Evolutionary conservation across 2,888 invertebrate species (phyloP).

Genomic region (Idaea straminata): DNA sequence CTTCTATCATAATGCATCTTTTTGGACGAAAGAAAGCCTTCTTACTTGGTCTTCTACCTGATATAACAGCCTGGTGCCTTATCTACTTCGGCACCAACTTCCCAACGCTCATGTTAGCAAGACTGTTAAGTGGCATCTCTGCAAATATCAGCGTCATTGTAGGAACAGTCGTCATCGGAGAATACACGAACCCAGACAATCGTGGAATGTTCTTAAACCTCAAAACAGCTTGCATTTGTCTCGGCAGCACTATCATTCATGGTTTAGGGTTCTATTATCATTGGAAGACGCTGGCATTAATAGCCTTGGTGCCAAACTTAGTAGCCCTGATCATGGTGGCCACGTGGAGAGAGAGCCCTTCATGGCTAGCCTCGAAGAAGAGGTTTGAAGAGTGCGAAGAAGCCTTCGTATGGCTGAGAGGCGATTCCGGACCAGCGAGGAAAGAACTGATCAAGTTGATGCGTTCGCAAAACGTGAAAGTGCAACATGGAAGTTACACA

Average conservation of each 20-base stretch:
- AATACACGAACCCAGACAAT: slow-evolving; percentile 51
- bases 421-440: slow-evolving; percentile 38
- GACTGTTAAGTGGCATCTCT: slow-evolving; percentile 44
- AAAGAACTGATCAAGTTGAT: slow-evolving; percentile 40
- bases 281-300: slow-evolving; percentile 48
- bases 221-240: slow-evolving; percentile 48
- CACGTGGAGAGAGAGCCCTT: slow-evolving; percentile 81
- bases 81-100: slow-evolving; percentile 42
- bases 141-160: slow-evolving; percentile 41
- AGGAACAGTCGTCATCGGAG: slow-evolving; percentile 56
- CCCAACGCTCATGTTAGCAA: slow-evolving; percentile 40
- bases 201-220: slow-evolving; percentile 56
- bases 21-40: slow-evolving; percentile 46
- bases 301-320: slow-evolving; percentile 38
- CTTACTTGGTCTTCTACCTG: slow-evolving; percentile 42
- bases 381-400: slow-evolving; percentile 64
- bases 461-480: slow-evolving; percentile 27
- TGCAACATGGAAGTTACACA: background rate
- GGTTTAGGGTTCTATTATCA: slow-evolving; percentile 37
- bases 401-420: slow-evolving; percentile 75
- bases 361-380: slow-evolving; percentile 75
- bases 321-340: slow-evolving; percentile 46
- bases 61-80: slow-evolving; percentile 44
- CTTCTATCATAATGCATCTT: slow-evolving; percentile 46
- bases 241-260: slow-evolving; percentile 47